phyloP scores from a whole-genome alignment of 2,797 vertebrate genomes.

The Petrocephalus sullivani region DNA sequence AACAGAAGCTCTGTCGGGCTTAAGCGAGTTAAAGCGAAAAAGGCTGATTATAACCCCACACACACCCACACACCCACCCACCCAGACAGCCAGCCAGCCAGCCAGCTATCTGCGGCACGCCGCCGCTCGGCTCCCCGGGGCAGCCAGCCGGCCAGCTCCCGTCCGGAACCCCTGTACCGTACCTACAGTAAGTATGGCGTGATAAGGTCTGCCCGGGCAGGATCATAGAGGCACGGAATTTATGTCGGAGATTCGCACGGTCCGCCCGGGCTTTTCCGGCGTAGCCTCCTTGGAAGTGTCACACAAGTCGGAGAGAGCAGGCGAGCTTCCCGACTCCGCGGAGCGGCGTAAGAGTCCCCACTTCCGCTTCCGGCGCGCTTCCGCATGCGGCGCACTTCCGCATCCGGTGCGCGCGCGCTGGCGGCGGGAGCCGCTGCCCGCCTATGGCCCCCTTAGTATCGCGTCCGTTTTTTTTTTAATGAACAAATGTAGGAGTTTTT shows the following conservation, averaged over 20 bases:
- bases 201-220: conserved; percentile 45
- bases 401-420: too few species aligned
- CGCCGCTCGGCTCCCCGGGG: neutral
- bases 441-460: too few species aligned
- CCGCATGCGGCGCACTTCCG: neutral
- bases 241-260: conserved; percentile 32
- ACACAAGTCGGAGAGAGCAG: neutral
- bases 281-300: conserved; percentile 26
- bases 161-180: conserved; percentile 25
- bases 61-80: too few species aligned
- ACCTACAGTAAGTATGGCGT: conserved; percentile 55
- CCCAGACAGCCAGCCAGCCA: too few species aligned
- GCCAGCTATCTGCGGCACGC: neutral
- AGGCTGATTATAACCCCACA: neutral
- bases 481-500: neutral
- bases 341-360: neutral
- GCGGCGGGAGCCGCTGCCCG: neutral
- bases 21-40: neutral
- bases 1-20: neutral
- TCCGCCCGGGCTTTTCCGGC: conserved; percentile 21
- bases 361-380: neutral
- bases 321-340: neutral
- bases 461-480: neutral
- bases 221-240: conserved; percentile 59
- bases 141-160: neutral